Percentiles rank a stretch among this genome's conserved stretches.
Evolutionary conservation across 2,797 vertebrate genomes (phyloP).

Genomic region (Helarctos malayanus): DNA sequence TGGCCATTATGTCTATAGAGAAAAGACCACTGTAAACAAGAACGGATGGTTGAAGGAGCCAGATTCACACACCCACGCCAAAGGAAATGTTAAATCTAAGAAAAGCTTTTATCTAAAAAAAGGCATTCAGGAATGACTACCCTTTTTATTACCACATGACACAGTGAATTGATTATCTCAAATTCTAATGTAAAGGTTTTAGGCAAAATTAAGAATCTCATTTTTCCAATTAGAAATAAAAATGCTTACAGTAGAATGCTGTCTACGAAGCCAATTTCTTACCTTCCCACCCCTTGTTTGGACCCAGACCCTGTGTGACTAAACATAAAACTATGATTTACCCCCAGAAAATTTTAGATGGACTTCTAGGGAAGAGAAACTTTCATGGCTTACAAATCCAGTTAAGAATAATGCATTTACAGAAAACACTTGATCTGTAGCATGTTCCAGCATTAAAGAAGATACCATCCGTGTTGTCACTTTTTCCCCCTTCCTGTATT

Average conservation of each 20-base stretch:
- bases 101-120: background rate
- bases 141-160: background rate
- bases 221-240: constrained; percentile 22
- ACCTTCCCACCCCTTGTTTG: background rate
- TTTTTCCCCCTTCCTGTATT: background rate
- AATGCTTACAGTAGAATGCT: background rate
- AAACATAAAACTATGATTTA: background rate
- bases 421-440: background rate
- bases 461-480: background rate
- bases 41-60: background rate
- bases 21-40: background rate
- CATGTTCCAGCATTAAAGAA: background rate
- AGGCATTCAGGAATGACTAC: background rate
- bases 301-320: background rate
- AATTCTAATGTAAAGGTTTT: background rate
- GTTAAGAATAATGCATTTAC: background rate
- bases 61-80: background rate
- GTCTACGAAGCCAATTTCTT: background rate
- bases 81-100: background rate
- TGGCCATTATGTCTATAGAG: background rate
- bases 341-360: background rate
- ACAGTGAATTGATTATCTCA: background rate
- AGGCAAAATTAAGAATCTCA: background rate
- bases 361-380: background rate
- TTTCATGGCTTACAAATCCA: background rate